These are phyloP conservation scores for Syngnathus floridae DNA, from an alignment of 2,113 vertebrate species.

Conservation along the genomic window DNA sequence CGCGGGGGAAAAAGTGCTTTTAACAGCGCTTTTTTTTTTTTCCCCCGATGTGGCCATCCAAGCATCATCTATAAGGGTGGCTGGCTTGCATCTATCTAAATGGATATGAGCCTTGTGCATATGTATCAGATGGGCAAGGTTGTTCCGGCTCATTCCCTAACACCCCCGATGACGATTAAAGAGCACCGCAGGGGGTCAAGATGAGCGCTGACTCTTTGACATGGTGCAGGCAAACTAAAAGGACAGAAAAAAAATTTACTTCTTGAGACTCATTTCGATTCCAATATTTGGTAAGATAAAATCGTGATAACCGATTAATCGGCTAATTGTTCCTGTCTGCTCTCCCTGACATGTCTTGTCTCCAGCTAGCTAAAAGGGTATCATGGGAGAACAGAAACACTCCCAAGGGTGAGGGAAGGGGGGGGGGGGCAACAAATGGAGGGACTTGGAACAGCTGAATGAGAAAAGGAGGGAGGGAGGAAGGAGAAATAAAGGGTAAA, in stretches of 20 bases:
- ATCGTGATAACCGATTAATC: too few relatives aligned
- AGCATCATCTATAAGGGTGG: constrained; percentile 18
- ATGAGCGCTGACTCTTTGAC: constrained; percentile 9
- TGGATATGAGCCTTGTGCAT: constrained; percentile 49
- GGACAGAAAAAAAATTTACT: not conserved
- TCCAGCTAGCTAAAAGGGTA: constrained; percentile 4
- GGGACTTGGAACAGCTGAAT: constrained; percentile 32
- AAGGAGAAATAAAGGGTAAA: constrained; percentile 45
- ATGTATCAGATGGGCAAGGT: constrained; percentile 53
- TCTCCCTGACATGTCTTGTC: constrained; percentile 6
- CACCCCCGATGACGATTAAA: constrained; percentile 37
- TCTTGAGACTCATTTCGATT: not conserved
- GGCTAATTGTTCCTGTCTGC: not conserved
- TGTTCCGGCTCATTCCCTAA: constrained; percentile 41
- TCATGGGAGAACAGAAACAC: not conserved
- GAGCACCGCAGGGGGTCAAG: constrained; percentile 42
- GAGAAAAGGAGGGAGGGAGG: constrained; percentile 10
- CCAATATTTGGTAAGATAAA: not conserved
- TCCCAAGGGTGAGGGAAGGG: constrained; percentile 13
- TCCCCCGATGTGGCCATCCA: constrained; percentile 10
- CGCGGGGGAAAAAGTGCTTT: constrained; percentile 26
- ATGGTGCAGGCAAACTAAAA: not conserved
- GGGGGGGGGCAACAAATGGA: constrained; percentile 20
- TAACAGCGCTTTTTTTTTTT: constrained; percentile 31
- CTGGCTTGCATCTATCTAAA: constrained; percentile 61